Base-by-base conservation (phyloP, 2,888 invertebrate species). In the Caenorhabditis sulstoni region DNA sequence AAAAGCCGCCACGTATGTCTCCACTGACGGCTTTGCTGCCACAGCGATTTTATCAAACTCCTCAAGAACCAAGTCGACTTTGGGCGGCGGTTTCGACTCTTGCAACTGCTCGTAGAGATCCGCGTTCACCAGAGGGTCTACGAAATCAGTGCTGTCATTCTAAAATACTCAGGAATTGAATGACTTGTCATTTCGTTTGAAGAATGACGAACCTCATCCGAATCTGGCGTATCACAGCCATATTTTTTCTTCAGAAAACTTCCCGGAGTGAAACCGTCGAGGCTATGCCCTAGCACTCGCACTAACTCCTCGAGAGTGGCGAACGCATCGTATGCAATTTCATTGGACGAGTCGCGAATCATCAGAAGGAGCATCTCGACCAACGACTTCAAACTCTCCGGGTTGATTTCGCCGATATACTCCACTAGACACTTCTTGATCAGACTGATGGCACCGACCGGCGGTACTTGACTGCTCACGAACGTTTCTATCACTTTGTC, bases 281-380 rank as follows among this genome's bases (percentile, higher is more conserved):
- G 16, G 18, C 61, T 53, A 2, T 16, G 1, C 8, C 9, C 29
- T 14, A 35, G 35, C n/a, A 23, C 14, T 44, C 45, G 52, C 5
- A 78, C 22, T 0, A 71, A 29, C 39, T 73, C 71, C 45, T 78
- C 78, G 0, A 78, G 57, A 0, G 62, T 62, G 1, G 71, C 61
- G 20, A 78, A 78, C 0, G 78, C 78, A 35, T 57, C 55, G 14
- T 71, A 78, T 11, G 65, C 66, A n/a, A 78, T 59, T 35, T 78
- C 78, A 47, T 71, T 78, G 0, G 66, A 67, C 1, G 65, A 55
- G 37, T 66, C 71, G 16, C 65, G 39, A 12, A 73, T 65, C 59
- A 78, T 70, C 8, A 70, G 39, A 2, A 78, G 41, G 2, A 78
- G 37, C 49, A 78, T 67, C 57, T 71, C 78, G 7, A 49, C 49